These are phyloP conservation scores for Halisarca cf. caerulea DNA, from an alignment of 37 sponge, comb jelly and placozoan genomes.

Conservation along the genomic window DNA sequence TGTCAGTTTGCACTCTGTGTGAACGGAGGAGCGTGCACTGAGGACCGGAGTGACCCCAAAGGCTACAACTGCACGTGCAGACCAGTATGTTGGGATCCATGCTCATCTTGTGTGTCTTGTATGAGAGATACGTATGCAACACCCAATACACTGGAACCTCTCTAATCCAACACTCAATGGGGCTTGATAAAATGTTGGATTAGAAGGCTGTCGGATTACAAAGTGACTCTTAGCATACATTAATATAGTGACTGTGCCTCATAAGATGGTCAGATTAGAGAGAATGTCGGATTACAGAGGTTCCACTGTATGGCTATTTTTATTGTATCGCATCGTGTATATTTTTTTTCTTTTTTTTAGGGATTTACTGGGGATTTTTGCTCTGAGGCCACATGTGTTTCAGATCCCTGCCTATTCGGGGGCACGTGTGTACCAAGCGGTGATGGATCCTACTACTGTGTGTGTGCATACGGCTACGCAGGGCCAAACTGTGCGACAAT, in stretches of 20 bases:
- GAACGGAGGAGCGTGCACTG: background rate
- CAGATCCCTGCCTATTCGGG: conserved; percentile 2
- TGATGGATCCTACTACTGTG: background rate
- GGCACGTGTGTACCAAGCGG: conserved; percentile 6
- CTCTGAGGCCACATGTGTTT: background rate
- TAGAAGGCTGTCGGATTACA: too few relatives aligned
- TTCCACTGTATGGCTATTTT: too few relatives aligned
- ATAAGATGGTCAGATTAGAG: too few relatives aligned
- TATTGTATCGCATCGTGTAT: background rate
- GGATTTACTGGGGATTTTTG: conserved; percentile 13
- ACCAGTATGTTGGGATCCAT: too few relatives aligned
- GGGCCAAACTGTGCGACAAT: conserved; percentile 20
- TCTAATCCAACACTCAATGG: too few relatives aligned
- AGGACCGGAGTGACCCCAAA: background rate
- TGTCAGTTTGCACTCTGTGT: background rate
- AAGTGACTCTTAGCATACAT: too few relatives aligned
- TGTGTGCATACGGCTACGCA: conserved; percentile 13
- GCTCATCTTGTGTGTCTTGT: too few relatives aligned
- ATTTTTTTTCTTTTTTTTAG: background rate
- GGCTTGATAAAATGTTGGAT: too few relatives aligned
- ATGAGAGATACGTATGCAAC: too few relatives aligned
- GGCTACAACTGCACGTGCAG: conserved; percentile 6
- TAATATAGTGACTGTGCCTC: too few relatives aligned
- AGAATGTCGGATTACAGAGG: too few relatives aligned
- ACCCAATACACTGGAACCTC: too few relatives aligned